These are phyloP conservation scores for Heliconius ismenius DNA, from an alignment of 2,888 invertebrate species.

Conservation along the genomic window DNA sequence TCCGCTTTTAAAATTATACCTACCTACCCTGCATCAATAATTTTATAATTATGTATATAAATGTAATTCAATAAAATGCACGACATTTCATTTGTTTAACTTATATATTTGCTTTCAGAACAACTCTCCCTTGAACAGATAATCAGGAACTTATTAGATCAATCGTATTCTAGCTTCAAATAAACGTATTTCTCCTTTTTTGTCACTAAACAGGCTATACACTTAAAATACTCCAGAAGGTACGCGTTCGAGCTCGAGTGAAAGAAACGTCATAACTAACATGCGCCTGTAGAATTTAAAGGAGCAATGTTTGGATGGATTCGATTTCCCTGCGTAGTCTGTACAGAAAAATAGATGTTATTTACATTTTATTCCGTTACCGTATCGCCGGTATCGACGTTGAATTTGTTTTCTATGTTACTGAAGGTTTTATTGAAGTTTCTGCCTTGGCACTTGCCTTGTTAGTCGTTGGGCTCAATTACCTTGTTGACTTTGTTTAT, in stretches of 20 bases:
- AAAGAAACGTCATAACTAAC: constrained; percentile 52
- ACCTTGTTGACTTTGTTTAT: background rate
- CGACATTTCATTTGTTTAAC: background rate
- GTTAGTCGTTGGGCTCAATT: background rate
- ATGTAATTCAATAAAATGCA: background rate
- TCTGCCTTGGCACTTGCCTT: constrained; percentile 1
- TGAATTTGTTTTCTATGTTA: constrained; percentile 39
- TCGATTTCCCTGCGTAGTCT: constrained; percentile 54
- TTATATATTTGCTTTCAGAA: background rate
- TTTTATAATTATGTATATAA: too few relatives aligned
- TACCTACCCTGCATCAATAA: too few relatives aligned
- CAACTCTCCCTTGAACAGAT: background rate
- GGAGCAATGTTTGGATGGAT: constrained; percentile 57
- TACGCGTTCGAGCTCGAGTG: constrained; percentile 13
- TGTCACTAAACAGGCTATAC: background rate
- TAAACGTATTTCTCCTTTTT: background rate
- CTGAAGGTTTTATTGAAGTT: constrained; percentile 27
- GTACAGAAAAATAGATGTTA: constrained; percentile 40
- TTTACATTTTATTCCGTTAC: constrained; percentile 52
- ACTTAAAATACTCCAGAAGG: constrained; percentile 25
- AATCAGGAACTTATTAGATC: background rate
- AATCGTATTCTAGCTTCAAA: background rate
- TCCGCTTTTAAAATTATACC: too few relatives aligned
- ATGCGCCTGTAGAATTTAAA: constrained; percentile 60
- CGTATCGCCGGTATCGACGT: constrained; percentile 26